phyloP scores from a whole-genome alignment of 2,888 invertebrate genomes.

The Hoplodrina ambigua region DNA sequence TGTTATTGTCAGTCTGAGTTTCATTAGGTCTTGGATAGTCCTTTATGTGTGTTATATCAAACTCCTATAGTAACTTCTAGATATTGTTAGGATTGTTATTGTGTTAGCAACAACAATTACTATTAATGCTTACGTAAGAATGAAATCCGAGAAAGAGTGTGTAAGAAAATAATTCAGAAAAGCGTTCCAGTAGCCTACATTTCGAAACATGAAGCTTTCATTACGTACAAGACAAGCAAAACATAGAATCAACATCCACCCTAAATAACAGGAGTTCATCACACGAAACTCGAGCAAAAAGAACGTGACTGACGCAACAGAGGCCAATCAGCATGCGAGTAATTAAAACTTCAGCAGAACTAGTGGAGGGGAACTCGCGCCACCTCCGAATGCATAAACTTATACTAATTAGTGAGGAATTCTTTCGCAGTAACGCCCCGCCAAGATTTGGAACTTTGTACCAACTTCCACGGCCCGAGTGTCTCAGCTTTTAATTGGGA shows the following conservation, averaged over 20 bases:
- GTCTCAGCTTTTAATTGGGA: slow-evolving; percentile 89
- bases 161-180: background rate
- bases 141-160: background rate
- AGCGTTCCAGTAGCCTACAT: slow-evolving; percentile 6
- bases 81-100: slow-evolving; percentile 16
- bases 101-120: slow-evolving; percentile 7
- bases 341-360: slow-evolving; percentile 86
- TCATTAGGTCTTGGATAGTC: slow-evolving; percentile 48
- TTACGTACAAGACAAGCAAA: slow-evolving; percentile 35
- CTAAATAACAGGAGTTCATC: slow-evolving; percentile 38
- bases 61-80: slow-evolving; percentile 28
- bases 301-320: slow-evolving; percentile 79
- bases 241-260: slow-evolving; percentile 23
- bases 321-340: slow-evolving; percentile 72
- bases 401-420: slow-evolving; percentile 88
- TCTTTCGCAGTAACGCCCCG: slow-evolving; percentile 83
- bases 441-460: slow-evolving; percentile 86
- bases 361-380: slow-evolving; percentile 70
- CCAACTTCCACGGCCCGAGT: slow-evolving; percentile 82
- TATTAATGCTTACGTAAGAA: background rate
- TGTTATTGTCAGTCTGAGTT: slow-evolving; percentile 55
- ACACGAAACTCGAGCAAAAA: slow-evolving; percentile 66
- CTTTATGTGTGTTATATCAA: slow-evolving; percentile 21
- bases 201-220: slow-evolving; percentile 13
- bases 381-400: slow-evolving; percentile 87